Base-by-base conservation (phyloP, 1,140 invertebrate genomes). In the Anastatus disparis region DNA sequence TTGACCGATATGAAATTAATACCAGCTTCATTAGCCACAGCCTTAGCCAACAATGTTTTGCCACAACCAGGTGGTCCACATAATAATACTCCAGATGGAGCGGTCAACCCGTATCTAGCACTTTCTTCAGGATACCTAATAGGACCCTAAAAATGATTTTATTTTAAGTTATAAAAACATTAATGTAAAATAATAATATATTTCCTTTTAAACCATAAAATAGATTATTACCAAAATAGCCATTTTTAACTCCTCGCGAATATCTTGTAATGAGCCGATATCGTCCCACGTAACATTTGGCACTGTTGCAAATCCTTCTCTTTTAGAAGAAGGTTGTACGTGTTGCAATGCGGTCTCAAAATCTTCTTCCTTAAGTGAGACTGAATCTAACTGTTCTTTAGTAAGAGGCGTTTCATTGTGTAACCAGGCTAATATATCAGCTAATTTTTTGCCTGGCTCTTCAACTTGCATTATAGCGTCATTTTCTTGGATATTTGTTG, bases 1-100 rank as follows among this genome's bases (percentile, higher is more conserved):
- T 98, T 99, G 12, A 99, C 95, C 15, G 95, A 96, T 74, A 99
- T 97, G 76, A 99, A 98, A 85, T 98, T 98, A 12, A 99, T 93
- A 44, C 95, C 96, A 61, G 95, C 94, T 86, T 98, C 96, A 87
- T 98, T 98, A 6, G 96, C 95, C 61, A 99, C 91, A 29, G 96
- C 97, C 88, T 97, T 97, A 2, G 95, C 95, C 40, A 97, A 77
- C 29, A 97, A 87, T 0, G 96, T 97, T 89, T 97, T 98, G 42
- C 96, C 96, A 87, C 92, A 93, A 27, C 93, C 95, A n/a, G 97
- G 97, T 29, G 97, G 97, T 17, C 97, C 97, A 85, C 94, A 97
- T 2, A 99, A 86, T 55, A 99, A 84, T 27, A 99, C 91, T 15
- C 97, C 97, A 74, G 95, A 93, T 0, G 96, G 92, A 15, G 90